Conservation (phyloP, 2,797 vertebrate genomes). For the Etheostoma nigrum region DNA sequence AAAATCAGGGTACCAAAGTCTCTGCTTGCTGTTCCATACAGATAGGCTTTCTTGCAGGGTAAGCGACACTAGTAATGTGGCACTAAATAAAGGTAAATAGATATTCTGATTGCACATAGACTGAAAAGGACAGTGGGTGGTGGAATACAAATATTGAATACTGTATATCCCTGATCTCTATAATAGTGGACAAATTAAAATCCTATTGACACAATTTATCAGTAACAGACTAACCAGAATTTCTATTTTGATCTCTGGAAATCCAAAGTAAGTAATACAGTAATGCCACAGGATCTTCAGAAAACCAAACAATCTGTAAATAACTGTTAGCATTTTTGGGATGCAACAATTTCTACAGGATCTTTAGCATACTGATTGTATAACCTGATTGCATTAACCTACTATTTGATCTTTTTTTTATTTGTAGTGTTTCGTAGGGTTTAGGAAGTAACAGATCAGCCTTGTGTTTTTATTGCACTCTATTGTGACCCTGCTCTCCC, state of each 20-base stretch:
- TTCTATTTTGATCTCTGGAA: neutral
- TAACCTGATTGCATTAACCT: neutral
- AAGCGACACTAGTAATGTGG: neutral
- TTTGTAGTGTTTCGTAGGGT: neutral
- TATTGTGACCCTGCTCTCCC: slow-evolving; percentile 23
- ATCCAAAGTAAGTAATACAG: neutral
- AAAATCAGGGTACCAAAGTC: slow-evolving; percentile 20
- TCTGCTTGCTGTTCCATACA: slow-evolving; percentile 8
- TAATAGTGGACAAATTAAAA: neutral
- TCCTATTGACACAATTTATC: neutral
- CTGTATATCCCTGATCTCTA: neutral
- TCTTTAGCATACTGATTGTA: neutral
- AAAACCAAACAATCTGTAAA: neutral
- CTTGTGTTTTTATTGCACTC: slow-evolving; percentile 27
- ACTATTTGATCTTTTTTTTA: slow-evolving; percentile 17
- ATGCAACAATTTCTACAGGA: neutral
- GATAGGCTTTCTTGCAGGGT: neutral
- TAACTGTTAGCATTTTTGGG: neutral
- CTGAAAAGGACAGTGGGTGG: neutral
- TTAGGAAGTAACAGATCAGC: slow-evolving; percentile 24
- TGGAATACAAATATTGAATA: neutral
- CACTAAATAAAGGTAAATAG: neutral
- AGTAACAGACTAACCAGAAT: neutral
- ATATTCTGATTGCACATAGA: neutral
- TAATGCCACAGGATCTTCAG: neutral